Conservation (phyloP, 1,140 invertebrate genomes). For the Spodoptera litura region DNA sequence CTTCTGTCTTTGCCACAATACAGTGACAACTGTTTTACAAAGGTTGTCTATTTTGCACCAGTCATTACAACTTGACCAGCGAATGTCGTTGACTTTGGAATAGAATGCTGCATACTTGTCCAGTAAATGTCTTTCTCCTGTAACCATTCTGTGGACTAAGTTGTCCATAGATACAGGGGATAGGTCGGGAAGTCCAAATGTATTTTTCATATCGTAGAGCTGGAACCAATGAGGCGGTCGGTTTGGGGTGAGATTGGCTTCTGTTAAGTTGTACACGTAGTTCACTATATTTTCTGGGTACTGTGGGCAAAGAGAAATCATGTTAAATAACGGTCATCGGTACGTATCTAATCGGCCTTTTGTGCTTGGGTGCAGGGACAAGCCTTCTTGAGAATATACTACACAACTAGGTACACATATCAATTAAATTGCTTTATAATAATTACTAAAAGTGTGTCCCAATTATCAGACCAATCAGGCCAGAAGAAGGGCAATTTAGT, state of each 20-base stretch:
- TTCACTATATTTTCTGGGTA: conserved; percentile 90
- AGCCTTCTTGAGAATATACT: neutral
- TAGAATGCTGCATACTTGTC: conserved; percentile 83
- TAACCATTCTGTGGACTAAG: conserved; percentile 86
- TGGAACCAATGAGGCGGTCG: conserved; percentile 88
- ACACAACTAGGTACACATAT: no score
- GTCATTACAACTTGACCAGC: conserved; percentile 85
- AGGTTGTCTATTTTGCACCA: conserved; percentile 87
- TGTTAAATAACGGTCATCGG: no score
- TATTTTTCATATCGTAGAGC: conserved; percentile 89
- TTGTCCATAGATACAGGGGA: conserved; percentile 80
- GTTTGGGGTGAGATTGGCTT: conserved; percentile 89
- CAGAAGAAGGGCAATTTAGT: no score
- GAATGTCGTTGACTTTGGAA: conserved; percentile 86
- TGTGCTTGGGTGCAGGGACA: neutral
- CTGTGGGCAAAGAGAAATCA: conserved; percentile 75
- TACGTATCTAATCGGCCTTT: neutral
- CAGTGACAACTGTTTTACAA: conserved; percentile 87
- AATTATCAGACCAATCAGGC: no score
- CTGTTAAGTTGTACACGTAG: conserved; percentile 92
- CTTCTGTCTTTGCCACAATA: conserved; percentile 84
- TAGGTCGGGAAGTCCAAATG: conserved; percentile 86
- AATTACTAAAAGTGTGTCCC: no score
- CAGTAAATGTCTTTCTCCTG: conserved; percentile 65
- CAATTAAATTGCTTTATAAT: no score